Evolutionary conservation across 2,888 invertebrate genomes (phyloP), one percentile per base, ranked within the genome.

Genomic region (Cantharis rufa): DNA sequence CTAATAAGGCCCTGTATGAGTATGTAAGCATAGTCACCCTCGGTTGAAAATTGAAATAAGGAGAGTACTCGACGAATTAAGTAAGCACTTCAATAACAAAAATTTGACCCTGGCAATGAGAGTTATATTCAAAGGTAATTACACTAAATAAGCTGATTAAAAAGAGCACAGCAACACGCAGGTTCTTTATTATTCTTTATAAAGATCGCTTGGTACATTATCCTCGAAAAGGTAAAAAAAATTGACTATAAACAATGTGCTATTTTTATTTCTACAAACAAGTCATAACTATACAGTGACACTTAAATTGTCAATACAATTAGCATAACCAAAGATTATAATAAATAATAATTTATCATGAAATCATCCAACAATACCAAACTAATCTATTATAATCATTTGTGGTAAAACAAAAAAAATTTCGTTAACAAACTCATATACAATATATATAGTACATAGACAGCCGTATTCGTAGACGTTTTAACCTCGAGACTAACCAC

Each of bases 241-340:
- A 66, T 70, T 32, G 10, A 64, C 62, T 18, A 75, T 63, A 15
- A 77, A 77, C 72, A 72, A 77, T 71, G 62, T 72, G 74, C 69
- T 77, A 74, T 71, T 63, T 77, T 77, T 77, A 77, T 77, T 77
- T 77, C 74, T 77, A 74, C 61, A 77, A 77, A 73, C 72, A 77
- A 76, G 48, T 70, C 72, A 77, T 77, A 77, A 77, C 73, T 73
- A 73, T 72, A 64, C 64, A 75, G 70, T 76, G 71, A 77, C 74
- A 77, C 74, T 77, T 77, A 77, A 74, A 70, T 75, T 63, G 69
- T 69, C 68, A 32, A 32, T 70, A 72, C 16, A 76, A 73, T 73
- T 69, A 77, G 68, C 21, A 69, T 15, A 28, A 69, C 69, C 28
- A 70, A 70, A 70, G 18, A 48, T 32, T 28, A 70, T 27, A 70